A percentile compares a stretch with the other conserved stretches of the same genome.
Evolutionary conservation across 2,888 invertebrate species (phyloP).

Genomic region (Thyatira batis): DNA sequence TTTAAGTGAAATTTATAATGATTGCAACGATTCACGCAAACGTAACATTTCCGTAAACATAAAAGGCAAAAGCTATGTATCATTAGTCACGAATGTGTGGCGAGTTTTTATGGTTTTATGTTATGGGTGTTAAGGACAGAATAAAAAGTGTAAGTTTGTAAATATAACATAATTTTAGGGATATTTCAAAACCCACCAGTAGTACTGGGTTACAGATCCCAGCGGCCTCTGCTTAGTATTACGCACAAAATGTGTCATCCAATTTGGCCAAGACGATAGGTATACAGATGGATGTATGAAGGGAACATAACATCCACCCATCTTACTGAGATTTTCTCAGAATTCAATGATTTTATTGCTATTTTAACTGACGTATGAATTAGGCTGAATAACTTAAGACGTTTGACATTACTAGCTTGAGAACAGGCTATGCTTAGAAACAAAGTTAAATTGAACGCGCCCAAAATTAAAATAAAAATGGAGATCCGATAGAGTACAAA

Average conservation of each 20-base stretch:
- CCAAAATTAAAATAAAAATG: too few relatives aligned
- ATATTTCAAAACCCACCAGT: conserved; percentile 1
- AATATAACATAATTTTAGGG: neutral
- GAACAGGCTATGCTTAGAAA: too few relatives aligned
- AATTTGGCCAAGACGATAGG: conserved; percentile 42
- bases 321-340: conserved; percentile 40
- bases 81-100: neutral
- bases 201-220: conserved; percentile 50
- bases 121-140: neutral
- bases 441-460: too few relatives aligned
- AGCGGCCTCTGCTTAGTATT: conserved; percentile 40
- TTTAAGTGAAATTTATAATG: neutral
- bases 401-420: too few relatives aligned
- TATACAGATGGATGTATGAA: conserved; percentile 27
- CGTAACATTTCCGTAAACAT: neutral
- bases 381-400: too few relatives aligned
- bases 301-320: conserved; percentile 32
- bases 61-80: neutral
- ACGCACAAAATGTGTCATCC: conserved; percentile 66
- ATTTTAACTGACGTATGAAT: neutral
- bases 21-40: neutral
- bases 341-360: conserved; percentile 6
- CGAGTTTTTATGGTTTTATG: neutral
- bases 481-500: too few relatives aligned
- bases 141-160: neutral